These are phyloP conservation scores for Haemorhous mexicanus DNA, from an alignment of 2,113 vertebrate species.

Conservation along the genomic window DNA sequence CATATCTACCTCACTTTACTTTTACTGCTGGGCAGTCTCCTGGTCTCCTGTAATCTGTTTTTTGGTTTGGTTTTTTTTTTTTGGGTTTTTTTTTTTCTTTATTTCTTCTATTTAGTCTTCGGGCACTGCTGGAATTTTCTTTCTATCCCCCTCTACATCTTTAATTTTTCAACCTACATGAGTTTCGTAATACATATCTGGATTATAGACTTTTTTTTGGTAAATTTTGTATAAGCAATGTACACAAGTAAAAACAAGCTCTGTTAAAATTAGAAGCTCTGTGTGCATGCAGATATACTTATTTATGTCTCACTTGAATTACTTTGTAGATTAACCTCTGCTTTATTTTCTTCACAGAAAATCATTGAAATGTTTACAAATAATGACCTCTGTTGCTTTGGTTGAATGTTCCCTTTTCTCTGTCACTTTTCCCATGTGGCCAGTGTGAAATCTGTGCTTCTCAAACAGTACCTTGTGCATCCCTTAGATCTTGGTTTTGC, in stretches of 20 bases:
- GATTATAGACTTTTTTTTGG: not conserved
- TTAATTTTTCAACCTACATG: not conserved
- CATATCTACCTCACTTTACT: not conserved
- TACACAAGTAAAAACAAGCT: not conserved
- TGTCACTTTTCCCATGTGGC: not conserved
- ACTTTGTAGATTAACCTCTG: not conserved
- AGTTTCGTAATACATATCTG: not conserved
- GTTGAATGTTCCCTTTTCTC: not conserved
- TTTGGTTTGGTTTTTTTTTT: no score
- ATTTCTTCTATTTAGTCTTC: not conserved
- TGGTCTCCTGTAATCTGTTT: not conserved
- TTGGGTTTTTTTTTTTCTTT: not conserved
- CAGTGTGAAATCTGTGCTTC: not conserved
- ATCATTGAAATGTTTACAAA: not conserved
- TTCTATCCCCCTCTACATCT: not conserved
- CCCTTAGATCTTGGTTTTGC: not conserved
- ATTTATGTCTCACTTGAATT: not conserved
- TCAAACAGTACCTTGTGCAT: not conserved
- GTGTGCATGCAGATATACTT: not conserved
- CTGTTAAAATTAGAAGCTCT: not conserved
- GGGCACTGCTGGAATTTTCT: not conserved
- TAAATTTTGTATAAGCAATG: not conserved
- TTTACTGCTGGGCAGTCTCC: not conserved
- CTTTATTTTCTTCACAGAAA: not conserved
- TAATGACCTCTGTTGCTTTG: not conserved